phyloP scores from a whole-genome alignment of 2,888 invertebrate species.

The Apamea monoglypha region DNA sequence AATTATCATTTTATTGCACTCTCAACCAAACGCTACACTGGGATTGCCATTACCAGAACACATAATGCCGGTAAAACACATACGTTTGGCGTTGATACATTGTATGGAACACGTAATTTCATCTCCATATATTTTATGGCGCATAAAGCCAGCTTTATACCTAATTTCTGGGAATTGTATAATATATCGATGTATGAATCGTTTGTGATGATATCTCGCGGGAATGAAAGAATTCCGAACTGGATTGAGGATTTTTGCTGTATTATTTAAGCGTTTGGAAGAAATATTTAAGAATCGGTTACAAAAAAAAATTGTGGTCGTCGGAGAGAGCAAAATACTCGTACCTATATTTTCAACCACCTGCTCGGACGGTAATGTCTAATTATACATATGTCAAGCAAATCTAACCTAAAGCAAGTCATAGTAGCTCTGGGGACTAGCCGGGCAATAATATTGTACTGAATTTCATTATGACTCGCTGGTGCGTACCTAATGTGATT shows the following conservation, averaged over 20 bases:
- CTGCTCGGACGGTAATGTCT: background rate
- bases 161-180: slow-evolving; percentile 57
- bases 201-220: slow-evolving; percentile 34
- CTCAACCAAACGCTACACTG: slow-evolving; percentile 26
- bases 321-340: background rate
- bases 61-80: slow-evolving; percentile 49
- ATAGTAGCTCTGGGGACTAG: background rate
- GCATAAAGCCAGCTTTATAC: slow-evolving; percentile 56
- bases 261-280: slow-evolving; percentile 9
- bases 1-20: slow-evolving; percentile 42
- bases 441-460: background rate
- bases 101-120: slow-evolving; percentile 63
- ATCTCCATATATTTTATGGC: slow-evolving; percentile 61
- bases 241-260: slow-evolving; percentile 14
- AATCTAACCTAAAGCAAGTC: background rate
- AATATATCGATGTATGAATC: slow-evolving; percentile 57
- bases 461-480: background rate
- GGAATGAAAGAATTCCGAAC: slow-evolving; percentile 37
- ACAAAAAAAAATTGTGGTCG: background rate
- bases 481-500: background rate
- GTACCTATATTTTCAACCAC: background rate
- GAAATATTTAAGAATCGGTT: background rate
- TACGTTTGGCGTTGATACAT: slow-evolving; percentile 54
- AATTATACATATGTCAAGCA: background rate
- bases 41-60: slow-evolving; percentile 30